A percentile compares a stretch with the other conserved stretches of the same genome.
These are phyloP conservation scores for Muscina levida DNA, from an alignment of 2,888 invertebrate genomes.

Conservation along the genomic window DNA sequence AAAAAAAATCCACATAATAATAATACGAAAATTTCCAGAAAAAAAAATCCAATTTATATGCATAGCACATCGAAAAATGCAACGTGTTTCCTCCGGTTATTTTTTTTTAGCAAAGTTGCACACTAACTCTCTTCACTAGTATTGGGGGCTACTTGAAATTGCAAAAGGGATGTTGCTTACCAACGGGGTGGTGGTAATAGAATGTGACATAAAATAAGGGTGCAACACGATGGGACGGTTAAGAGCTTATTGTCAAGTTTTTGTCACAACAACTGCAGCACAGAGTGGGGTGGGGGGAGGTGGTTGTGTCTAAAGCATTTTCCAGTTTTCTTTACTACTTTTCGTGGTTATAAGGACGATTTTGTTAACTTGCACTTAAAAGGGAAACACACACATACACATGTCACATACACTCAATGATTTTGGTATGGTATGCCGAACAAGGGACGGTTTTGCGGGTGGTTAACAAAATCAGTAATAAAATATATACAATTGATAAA, in stretches of 20 bases:
- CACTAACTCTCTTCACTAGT: background rate
- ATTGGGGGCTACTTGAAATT: background rate
- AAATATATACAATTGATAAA: too few species aligned
- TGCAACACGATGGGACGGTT: background rate
- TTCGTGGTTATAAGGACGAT: conserved; percentile 37
- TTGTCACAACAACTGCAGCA: background rate
- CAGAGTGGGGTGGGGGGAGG: conserved; percentile 22
- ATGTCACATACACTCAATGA: background rate
- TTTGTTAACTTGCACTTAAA: conserved; percentile 50
- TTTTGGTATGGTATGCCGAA: too few species aligned
- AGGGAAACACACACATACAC: conserved; percentile 4
- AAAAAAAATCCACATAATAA: too few species aligned
- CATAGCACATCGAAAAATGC: conserved; percentile 41
- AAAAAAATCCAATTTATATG: conserved; percentile 57
- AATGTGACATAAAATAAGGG: background rate
- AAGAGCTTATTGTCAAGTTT: conserved; percentile 45
- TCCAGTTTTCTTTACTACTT: conserved; percentile 2
- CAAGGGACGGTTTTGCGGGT: too few species aligned
- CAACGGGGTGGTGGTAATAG: background rate
- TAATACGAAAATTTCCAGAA: conserved; percentile 8
- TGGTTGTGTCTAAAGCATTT: background rate
- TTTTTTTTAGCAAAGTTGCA: conserved; percentile 7
- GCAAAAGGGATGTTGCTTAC: background rate
- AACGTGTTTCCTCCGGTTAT: conserved; percentile 43
- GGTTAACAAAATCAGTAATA: too few species aligned